A percentile compares a stretch with the other conserved stretches of the same genome.
Evolutionary conservation across 1,140 invertebrate species (phyloP).

Genomic region (Mizuhopecten yessoensis): DNA sequence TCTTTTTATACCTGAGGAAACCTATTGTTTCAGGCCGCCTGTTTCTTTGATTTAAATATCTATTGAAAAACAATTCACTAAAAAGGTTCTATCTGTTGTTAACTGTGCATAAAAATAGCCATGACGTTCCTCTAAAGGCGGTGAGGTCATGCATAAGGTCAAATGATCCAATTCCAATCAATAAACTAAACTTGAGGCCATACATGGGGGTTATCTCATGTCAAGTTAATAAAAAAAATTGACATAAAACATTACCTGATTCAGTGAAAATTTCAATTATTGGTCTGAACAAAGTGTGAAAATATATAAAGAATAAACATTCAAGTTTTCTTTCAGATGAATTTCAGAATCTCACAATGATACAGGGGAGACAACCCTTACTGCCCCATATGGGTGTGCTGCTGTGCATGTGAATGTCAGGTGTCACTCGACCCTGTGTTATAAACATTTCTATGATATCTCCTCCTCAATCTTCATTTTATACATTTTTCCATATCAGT

Average conservation of each 20-base stretch:
- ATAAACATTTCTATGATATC: not conserved
- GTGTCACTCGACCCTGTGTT: not conserved
- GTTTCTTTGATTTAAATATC: not conserved
- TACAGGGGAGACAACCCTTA: not conserved
- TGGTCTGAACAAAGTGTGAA: not conserved
- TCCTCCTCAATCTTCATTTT: not conserved
- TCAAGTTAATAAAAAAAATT: not conserved
- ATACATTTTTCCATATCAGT: not conserved
- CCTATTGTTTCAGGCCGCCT: not conserved
- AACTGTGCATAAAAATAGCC: constrained; percentile 23
- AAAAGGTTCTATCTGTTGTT: not conserved
- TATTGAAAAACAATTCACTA: not conserved
- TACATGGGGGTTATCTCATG: not conserved
- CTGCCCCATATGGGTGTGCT: not conserved
- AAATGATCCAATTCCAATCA: constrained; percentile 13
- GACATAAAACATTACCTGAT: not conserved
- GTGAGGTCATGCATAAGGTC: not conserved
- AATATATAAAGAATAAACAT: not conserved
- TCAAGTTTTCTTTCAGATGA: not conserved
- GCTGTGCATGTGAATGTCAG: not conserved
- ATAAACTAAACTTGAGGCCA: not conserved
- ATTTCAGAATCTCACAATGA: not conserved
- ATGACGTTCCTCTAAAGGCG: not conserved
- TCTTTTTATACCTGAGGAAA: not conserved
- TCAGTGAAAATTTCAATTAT: not conserved